Conservation (phyloP, 2,888 invertebrate species). For the Hyppa rectilinea region DNA sequence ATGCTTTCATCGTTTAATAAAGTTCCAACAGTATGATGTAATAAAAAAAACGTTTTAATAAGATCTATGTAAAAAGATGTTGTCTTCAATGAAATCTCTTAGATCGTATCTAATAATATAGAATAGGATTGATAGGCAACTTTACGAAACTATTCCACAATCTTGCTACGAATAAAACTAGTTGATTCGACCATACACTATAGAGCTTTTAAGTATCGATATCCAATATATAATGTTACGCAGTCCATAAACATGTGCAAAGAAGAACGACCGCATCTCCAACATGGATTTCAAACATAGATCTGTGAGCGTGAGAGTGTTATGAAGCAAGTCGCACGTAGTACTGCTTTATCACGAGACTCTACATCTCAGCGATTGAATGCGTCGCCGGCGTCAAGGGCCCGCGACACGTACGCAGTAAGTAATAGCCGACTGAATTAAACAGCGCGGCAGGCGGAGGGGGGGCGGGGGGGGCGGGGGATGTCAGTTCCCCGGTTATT, state of each 20-base stretch:
- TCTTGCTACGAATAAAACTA: too few relatives aligned
- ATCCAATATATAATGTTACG: too few relatives aligned
- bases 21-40: constrained; percentile 40
- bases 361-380: constrained; percentile 15
- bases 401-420: constrained; percentile 13
- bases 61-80: constrained; percentile 25
- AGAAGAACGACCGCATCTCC: background rate
- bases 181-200: too few relatives aligned
- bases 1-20: constrained; percentile 46
- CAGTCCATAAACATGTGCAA: background rate
- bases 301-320: background rate
- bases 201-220: too few relatives aligned
- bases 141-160: too few relatives aligned
- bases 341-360: constrained; percentile 33
- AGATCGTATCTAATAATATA: constrained; percentile 1
- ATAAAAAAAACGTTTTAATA: constrained; percentile 49
- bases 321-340: constrained; percentile 3
- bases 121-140: too few relatives aligned
- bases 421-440: constrained; percentile 39
- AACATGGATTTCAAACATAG: background rate
- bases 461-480: background rate
- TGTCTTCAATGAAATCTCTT: constrained; percentile 15
- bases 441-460: constrained; percentile 6
- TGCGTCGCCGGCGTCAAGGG: constrained; percentile 8
- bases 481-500: constrained; percentile 32